Evolutionary conservation across 2,888 invertebrate genomes (phyloP).

Genomic region (Onthophagus sagittarius): DNA sequence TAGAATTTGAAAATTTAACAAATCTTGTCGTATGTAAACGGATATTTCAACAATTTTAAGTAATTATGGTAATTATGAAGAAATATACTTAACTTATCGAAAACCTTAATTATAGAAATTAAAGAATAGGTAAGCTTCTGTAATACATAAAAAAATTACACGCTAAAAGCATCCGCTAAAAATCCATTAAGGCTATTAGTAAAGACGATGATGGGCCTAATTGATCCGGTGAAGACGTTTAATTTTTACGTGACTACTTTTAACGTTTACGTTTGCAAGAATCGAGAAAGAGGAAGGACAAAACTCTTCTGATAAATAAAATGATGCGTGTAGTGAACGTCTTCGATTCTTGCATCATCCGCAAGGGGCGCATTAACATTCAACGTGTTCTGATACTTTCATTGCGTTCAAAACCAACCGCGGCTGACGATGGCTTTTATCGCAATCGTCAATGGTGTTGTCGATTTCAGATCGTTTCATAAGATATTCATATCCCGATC

Average conservation of each 20-base stretch:
- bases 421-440: not conserved
- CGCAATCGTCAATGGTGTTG: not conserved
- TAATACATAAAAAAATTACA: not conserved
- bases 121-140: not conserved
- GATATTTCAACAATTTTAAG: too few species aligned
- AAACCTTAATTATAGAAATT: too few species aligned
- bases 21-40: too few species aligned
- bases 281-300: not conserved
- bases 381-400: slow-evolving; percentile 30
- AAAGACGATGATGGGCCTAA: not conserved
- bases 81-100: too few species aligned
- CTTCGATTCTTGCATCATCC: not conserved
- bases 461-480: not conserved
- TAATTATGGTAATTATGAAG: too few species aligned
- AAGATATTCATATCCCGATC: not conserved
- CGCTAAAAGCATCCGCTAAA: not conserved
- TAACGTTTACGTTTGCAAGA: not conserved
- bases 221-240: not conserved
- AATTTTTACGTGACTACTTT: not conserved
- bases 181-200: not conserved
- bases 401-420: slow-evolving; percentile 26
- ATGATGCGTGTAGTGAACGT: not conserved
- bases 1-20: too few species aligned
- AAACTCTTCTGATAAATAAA: not conserved
- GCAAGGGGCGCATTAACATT: slow-evolving; percentile 23